Conservation (phyloP, 2,888 invertebrate species). For the Ophion obscuratus region DNA sequence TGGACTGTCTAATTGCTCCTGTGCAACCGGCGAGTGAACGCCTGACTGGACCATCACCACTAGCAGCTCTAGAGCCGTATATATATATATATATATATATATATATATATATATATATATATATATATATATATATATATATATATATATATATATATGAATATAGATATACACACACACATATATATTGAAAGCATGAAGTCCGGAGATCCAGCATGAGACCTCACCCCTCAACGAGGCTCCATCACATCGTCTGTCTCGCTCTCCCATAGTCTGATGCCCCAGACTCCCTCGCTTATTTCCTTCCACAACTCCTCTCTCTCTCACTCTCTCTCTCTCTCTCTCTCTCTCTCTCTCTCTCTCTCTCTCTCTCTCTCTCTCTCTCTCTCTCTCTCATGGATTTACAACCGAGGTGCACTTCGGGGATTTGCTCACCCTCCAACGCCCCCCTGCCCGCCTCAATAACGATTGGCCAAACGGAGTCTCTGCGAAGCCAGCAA, state of each 20-base stretch:
- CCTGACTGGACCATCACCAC: conserved; percentile 54
- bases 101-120: neutral
- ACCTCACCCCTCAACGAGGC: conserved; percentile 62
- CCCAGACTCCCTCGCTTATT: conserved; percentile 18
- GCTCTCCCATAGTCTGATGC: conserved; percentile 42
- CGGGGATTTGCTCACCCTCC: conserved; percentile 74
- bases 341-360: no score
- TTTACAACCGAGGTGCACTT: conserved; percentile 77
- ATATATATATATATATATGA: neutral
- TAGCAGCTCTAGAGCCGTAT: conserved; percentile 4
- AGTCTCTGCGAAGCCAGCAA: conserved; percentile 73
- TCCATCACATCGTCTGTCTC: conserved; percentile 47
- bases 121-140: conserved; percentile 24
- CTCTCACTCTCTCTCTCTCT: conserved; percentile 65
- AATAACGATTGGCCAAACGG: conserved; percentile 68
- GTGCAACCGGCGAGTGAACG: conserved; percentile 43
- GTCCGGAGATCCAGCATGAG: conserved; percentile 51
- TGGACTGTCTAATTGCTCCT: conserved; percentile 40
- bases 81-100: neutral
- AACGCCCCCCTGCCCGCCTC: conserved; percentile 62
- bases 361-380: conserved; percentile 66
- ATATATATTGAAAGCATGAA: conserved; percentile 8
- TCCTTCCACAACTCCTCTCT: conserved; percentile 48
- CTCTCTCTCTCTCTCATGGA: conserved; percentile 68
- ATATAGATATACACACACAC: conserved; percentile 2